Percentiles rank a stretch among this genome's conserved stretches.
phyloP scores from a whole-genome alignment of 2,888 invertebrate genomes.

The Salticus scenicus region DNA sequence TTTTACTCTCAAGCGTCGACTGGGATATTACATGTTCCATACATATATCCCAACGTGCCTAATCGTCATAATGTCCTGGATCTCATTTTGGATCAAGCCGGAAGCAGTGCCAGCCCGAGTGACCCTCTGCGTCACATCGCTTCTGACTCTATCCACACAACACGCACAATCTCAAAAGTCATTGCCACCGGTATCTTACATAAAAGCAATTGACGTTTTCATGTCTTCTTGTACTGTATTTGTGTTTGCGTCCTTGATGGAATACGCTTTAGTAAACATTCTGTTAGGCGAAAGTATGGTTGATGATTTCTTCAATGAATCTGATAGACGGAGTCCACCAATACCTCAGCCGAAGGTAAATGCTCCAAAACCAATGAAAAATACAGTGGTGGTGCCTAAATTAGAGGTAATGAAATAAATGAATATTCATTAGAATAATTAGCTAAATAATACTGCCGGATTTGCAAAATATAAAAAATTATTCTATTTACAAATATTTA shows the following conservation, averaged over 20 bases:
- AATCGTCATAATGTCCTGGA: slow-evolving; percentile 96
- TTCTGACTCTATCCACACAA: slow-evolving; percentile 91
- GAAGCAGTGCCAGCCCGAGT: slow-evolving; percentile 95
- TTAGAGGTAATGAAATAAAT: slow-evolving; percentile 27
- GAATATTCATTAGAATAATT: too few species aligned
- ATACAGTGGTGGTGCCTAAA: slow-evolving; percentile 40
- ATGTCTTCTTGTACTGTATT: slow-evolving; percentile 78
- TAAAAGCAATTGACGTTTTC: slow-evolving; percentile 80
- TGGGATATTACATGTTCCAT: slow-evolving; percentile 94
- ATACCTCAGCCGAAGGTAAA: background rate
- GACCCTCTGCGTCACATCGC: slow-evolving; percentile 91
- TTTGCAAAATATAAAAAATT: too few species aligned
- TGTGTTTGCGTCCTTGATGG: slow-evolving; percentile 77
- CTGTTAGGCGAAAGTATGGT: slow-evolving; percentile 71
- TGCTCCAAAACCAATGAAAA: background rate
- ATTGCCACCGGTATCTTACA: slow-evolving; percentile 92
- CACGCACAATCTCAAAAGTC: slow-evolving; percentile 96
- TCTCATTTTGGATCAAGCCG: slow-evolving; percentile 96
- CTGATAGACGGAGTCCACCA: background rate
- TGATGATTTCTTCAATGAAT: background rate
- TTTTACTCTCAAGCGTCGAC: slow-evolving; percentile 86
- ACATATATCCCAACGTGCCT: slow-evolving; percentile 93
- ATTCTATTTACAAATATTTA: too few species aligned
- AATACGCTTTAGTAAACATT: slow-evolving; percentile 77
- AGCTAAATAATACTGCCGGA: too few species aligned